Conservation (phyloP, 2,797 vertebrate species). For the Bradypodion pumilum region DNA sequence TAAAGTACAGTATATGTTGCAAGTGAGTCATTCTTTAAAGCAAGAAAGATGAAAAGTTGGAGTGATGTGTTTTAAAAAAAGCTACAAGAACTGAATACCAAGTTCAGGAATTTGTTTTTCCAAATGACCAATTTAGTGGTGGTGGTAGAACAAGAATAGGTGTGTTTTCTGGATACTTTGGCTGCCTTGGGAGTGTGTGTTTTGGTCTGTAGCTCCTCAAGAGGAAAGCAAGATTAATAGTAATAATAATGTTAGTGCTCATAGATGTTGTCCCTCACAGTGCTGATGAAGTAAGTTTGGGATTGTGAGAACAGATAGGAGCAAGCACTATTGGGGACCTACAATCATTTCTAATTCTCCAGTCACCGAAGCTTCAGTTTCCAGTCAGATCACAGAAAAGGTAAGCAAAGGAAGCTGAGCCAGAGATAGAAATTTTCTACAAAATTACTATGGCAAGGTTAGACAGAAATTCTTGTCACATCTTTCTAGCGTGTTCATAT, state of each 20-base stretch:
- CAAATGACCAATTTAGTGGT: slow-evolving; percentile 6
- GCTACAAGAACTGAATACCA: neutral
- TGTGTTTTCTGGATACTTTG: slow-evolving; percentile 65
- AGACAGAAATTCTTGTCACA: neutral
- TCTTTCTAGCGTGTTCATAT: neutral
- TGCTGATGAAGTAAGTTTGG: neutral
- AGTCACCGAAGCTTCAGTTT: slow-evolving; percentile 28
- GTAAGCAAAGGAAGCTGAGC: slow-evolving; percentile 28
- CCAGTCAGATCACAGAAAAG: slow-evolving; percentile 44
- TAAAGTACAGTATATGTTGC: neutral
- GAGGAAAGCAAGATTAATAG: slow-evolving; percentile 40
- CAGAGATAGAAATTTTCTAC: neutral
- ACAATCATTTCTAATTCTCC: slow-evolving; percentile 5
- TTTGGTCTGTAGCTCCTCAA: slow-evolving; percentile 51
- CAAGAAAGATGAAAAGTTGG: neutral
- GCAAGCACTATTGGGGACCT: slow-evolving; percentile 42
- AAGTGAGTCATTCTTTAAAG: neutral
- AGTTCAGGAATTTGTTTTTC: neutral
- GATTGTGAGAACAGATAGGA: neutral
- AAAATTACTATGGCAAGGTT: neutral
- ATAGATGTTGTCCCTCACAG: neutral
- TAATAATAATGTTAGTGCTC: neutral
- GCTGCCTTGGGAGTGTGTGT: slow-evolving; percentile 45
- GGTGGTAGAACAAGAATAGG: slow-evolving; percentile 57
- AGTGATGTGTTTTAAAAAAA: neutral